Evolutionary conservation across 2,797 vertebrate species (phyloP).

Genomic region (Argyrosomus regius): DNA sequence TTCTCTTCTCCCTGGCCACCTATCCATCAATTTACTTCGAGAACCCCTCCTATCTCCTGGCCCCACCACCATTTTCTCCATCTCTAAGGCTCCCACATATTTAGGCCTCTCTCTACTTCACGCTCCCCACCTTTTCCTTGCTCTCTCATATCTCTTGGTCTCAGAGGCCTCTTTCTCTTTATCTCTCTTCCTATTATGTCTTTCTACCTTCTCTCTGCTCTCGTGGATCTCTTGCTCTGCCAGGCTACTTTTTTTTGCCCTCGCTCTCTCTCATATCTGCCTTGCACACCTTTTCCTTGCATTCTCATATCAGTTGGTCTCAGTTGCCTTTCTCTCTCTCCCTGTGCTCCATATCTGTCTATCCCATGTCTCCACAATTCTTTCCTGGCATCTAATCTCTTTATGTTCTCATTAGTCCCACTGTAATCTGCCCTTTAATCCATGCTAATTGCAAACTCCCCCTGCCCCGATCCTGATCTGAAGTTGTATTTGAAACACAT

Average conservation of each 20-base stretch:
- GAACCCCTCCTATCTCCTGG: conserved; percentile 14
- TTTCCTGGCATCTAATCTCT: conserved; percentile 70
- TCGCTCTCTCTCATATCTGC: conserved; percentile 49
- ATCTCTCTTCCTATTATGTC: conserved; percentile 68
- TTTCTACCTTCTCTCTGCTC: conserved; percentile 50
- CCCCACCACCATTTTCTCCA: conserved; percentile 17
- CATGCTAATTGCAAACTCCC: conserved; percentile 68
- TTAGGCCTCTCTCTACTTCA: conserved; percentile 45
- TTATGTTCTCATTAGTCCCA: conserved; percentile 71
- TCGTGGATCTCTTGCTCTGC: conserved; percentile 54
- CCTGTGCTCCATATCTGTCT: conserved; percentile 51
- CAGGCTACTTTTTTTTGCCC: conserved; percentile 6
- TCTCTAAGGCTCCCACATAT: conserved; percentile 53
- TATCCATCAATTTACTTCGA: conserved; percentile 63
- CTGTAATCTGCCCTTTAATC: conserved; percentile 76
- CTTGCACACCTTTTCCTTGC: conserved; percentile 55
- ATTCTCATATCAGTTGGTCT: conserved; percentile 54
- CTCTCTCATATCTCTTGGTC: conserved; percentile 63
- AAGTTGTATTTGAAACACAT: conserved; percentile 65
- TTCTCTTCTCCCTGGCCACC: conserved; percentile 52
- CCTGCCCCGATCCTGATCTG: conserved; percentile 63
- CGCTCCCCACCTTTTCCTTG: conserved; percentile 44
- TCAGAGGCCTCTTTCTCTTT: conserved; percentile 64
- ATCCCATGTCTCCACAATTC: conserved; percentile 49
- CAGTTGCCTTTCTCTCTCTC: conserved; percentile 39